Percentiles rank a stretch among this genome's conserved stretches.
phyloP scores from a whole-genome alignment of 2,113 vertebrate genomes.

The Ia io region DNA sequence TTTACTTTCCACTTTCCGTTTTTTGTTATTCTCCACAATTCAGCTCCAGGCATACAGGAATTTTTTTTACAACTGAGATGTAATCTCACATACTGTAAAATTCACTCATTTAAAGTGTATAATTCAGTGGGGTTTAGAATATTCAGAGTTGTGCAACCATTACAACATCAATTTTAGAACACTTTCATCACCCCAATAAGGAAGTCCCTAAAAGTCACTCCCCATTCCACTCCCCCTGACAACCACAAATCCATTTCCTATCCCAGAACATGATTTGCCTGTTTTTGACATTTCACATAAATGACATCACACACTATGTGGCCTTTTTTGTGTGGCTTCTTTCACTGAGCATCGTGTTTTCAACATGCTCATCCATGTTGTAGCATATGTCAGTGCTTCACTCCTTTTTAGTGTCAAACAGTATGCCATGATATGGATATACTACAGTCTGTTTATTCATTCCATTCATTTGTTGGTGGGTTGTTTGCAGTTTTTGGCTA shows the following conservation, averaged over 20 bases:
- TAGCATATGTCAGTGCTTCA: neutral
- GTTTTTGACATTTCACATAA: neutral
- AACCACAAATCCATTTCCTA: neutral
- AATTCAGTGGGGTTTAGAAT: neutral
- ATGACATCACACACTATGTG: neutral
- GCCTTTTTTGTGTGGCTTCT: neutral
- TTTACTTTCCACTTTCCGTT: neutral
- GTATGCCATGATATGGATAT: too few species aligned
- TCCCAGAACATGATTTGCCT: neutral
- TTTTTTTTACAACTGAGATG: neutral
- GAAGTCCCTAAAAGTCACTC: neutral
- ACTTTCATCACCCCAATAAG: neutral
- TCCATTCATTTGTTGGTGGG: neutral
- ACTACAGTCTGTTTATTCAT: neutral
- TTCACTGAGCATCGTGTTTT: neutral
- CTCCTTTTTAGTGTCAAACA: neutral
- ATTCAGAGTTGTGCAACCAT: neutral
- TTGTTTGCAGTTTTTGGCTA: neutral
- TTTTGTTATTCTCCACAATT: neutral
- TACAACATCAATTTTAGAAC: neutral
- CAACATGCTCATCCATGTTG: neutral
- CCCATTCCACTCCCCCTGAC: too few species aligned
- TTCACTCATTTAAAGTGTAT: neutral
- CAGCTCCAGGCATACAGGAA: neutral
- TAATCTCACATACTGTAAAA: neutral